Evolutionary conservation across 2,888 invertebrate species (phyloP).

Genomic region (Machimus rusticus): DNA sequence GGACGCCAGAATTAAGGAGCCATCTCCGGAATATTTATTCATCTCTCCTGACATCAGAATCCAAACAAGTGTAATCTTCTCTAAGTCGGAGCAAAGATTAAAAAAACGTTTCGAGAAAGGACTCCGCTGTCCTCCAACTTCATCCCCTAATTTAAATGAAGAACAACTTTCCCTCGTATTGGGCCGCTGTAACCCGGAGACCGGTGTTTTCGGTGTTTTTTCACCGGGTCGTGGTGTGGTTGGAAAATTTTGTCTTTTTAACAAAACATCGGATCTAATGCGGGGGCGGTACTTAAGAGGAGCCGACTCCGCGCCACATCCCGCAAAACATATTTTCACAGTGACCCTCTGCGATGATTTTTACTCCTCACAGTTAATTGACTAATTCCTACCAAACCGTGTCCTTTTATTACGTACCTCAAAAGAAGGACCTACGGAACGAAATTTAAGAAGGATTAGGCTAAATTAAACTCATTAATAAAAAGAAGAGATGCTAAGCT

Average conservation of each 20-base stretch:
- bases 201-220: constrained; percentile 9
- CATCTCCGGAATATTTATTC: constrained; percentile 49
- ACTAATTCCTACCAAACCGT: constrained; percentile 32
- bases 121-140: constrained; percentile 12
- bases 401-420: constrained; percentile 15
- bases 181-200: constrained; percentile 16
- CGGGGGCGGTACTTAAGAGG: constrained; percentile 16
- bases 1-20: constrained; percentile 30
- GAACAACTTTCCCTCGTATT: constrained; percentile 15
- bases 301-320: neutral
- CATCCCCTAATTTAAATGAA: constrained; percentile 39
- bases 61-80: constrained; percentile 52
- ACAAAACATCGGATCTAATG: constrained; percentile 28
- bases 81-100: constrained; percentile 50
- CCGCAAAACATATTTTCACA: constrained; percentile 36
- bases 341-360: constrained; percentile 32
- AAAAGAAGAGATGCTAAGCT: constrained; percentile 4
- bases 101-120: constrained; percentile 40
- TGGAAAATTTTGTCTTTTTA: constrained; percentile 33
- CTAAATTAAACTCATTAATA: constrained; percentile 43
- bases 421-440: constrained; percentile 6
- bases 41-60: constrained; percentile 51
- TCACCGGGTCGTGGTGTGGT: constrained; percentile 18
- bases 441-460: constrained; percentile 42
- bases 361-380: constrained; percentile 36